Conservation (phyloP, 2,113 vertebrate species). For the Ptilonorhynchus violaceus region DNA sequence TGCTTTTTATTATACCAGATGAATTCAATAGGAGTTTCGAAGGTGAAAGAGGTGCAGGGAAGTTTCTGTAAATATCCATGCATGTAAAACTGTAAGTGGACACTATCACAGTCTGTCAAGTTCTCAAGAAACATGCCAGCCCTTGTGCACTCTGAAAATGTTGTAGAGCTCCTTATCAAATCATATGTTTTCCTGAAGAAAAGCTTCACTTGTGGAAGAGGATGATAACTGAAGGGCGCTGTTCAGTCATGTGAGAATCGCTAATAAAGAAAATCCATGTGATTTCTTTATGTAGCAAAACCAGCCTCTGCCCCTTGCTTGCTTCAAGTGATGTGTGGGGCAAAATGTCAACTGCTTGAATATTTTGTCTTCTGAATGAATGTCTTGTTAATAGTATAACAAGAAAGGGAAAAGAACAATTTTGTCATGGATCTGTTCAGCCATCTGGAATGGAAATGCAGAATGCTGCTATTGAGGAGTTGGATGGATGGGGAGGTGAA, state of each 20-base stretch:
- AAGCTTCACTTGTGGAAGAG: neutral
- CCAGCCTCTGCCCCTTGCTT: neutral
- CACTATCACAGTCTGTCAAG: fast-evolving
- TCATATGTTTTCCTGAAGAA: neutral
- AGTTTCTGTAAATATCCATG: neutral
- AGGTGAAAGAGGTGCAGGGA: neutral
- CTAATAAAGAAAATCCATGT: neutral
- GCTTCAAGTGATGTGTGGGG: neutral
- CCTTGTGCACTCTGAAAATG: neutral
- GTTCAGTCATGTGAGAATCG: neutral
- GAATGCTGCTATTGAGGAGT: neutral
- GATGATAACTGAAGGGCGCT: neutral
- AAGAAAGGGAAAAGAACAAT: neutral
- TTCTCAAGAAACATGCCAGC: neutral
- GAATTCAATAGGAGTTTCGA: neutral
- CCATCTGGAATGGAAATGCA: neutral
- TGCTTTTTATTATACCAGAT: neutral
- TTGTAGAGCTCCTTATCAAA: neutral
- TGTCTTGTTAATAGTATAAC: neutral
- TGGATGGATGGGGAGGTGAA: neutral
- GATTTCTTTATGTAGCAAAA: neutral
- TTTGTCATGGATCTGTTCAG: neutral
- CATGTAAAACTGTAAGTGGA: neutral
- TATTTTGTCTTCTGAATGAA: neutral
- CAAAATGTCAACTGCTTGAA: neutral